A percentile compares a stretch with the other conserved stretches of the same genome.
phyloP scores from a whole-genome alignment of 2,113 vertebrate genomes.

The Pipra filicauda region DNA sequence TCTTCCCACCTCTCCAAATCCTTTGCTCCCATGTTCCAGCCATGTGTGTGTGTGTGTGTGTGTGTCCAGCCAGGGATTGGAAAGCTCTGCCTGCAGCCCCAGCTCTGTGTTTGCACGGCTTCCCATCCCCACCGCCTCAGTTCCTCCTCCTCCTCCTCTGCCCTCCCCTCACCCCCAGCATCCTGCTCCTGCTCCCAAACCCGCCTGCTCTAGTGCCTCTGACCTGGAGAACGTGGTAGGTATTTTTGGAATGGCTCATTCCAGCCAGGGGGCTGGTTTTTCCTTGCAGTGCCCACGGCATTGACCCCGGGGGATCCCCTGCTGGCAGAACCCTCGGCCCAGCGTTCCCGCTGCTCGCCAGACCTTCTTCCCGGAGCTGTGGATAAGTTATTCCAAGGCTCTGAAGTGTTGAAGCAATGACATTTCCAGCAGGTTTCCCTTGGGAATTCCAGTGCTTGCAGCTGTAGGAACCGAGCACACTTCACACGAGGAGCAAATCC shows the following conservation, averaged over 20 bases:
- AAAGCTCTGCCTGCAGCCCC: slow-evolving; percentile 18
- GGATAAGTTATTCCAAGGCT: not conserved
- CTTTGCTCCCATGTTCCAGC: not conserved
- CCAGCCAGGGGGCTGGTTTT: not conserved
- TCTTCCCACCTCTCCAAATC: not conserved
- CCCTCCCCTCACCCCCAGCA: not conserved
- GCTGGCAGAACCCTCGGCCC: slow-evolving; percentile 10
- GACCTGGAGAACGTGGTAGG: slow-evolving; percentile 14
- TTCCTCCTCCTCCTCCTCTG: not conserved
- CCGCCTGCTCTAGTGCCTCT: not conserved
- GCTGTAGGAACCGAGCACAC: not conserved
- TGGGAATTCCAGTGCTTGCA: not conserved
- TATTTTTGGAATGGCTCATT: not conserved
- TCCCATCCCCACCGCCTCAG: not conserved
- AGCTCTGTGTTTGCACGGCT: slow-evolving; percentile 61
- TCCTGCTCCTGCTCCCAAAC: not conserved
- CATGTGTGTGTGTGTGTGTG: not conserved
- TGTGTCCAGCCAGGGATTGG: not conserved
- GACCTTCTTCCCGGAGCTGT: not conserved
- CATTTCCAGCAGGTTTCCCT: slow-evolving; percentile 22
- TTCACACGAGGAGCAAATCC: not conserved
- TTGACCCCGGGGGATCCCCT: slow-evolving; percentile 26
- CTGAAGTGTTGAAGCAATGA: not conserved
- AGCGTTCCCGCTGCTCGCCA: not conserved
- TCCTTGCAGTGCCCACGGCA: not conserved